Base-by-base conservation (phyloP, 2,888 invertebrate species). In the Stictocephala bisonia region DNA sequence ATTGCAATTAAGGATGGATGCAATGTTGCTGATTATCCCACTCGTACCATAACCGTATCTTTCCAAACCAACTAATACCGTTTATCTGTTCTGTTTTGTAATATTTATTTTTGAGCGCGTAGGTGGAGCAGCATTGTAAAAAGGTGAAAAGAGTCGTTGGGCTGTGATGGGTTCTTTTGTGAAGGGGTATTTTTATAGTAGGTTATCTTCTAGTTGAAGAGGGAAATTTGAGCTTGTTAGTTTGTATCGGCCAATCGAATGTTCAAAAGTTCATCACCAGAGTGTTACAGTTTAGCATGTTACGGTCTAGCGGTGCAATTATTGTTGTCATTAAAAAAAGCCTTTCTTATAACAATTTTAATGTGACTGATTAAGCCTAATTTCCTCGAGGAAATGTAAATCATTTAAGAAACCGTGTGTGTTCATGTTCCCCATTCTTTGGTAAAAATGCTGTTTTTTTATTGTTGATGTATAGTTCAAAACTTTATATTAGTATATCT, bases 381-480 rank as follows among this genome's bases (percentile, higher is more conserved):
- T 71, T 71, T 60, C 29, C 50, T 9, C 44, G 24, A 15, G 48
- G 40, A 60, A 71, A 70, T 44, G 20, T 60, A 18, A 31, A 15
- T 40, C 18, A 26, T 69, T 53, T 56, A 48, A 64, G 60, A 64
- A 71, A 58, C 71, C 58, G 31, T 29, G 60, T 71, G 71, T 71
- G 71, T 71, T 71, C 71, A 71, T 48, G 71, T 60, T 71, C 31
- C 58, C 64, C 64, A n/a, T 44, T 50, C 35, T 64, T 71, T 71
- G 27, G 44, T 48, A 27, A 68, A 50, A 68, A 68, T 18, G 44
- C 50, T 64, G 60, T 71, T 71, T 71, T 71, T 50, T 44, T 71
- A 71, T 71, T 71, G 71, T 71, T 71, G 50, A 31, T 71, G 71
- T 71, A 71, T 71, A 71, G 71, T 71, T 60, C 29, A 71, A 71